Percentiles rank a stretch among this genome's conserved stretches.
Conservation (phyloP, 2,797 vertebrate genomes). For the Gastrophryne carolinensis region DNA sequence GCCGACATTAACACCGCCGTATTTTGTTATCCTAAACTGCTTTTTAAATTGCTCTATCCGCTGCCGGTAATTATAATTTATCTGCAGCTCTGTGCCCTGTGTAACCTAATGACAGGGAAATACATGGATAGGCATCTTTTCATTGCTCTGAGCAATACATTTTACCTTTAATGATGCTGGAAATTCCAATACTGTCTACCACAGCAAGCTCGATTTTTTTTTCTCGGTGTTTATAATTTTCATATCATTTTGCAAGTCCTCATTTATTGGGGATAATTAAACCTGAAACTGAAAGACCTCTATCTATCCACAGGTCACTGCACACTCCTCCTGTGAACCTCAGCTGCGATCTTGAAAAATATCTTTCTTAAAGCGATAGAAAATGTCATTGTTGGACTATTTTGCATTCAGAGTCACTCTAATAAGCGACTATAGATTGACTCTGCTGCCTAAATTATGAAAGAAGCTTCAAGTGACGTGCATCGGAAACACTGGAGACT, state of each 20-base stretch:
- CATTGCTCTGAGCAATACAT: slow-evolving; percentile 32
- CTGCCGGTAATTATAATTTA: slow-evolving; percentile 47
- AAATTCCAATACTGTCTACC: slow-evolving; percentile 33
- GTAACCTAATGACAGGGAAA: slow-evolving; percentile 41
- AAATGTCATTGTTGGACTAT: slow-evolving; percentile 47
- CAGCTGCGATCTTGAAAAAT: slow-evolving; percentile 48
- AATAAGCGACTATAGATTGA: slow-evolving; percentile 44
- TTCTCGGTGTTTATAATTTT: slow-evolving; percentile 55
- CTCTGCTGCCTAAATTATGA: slow-evolving; percentile 46
- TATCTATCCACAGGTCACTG: slow-evolving; percentile 49
- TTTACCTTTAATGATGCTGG: slow-evolving; percentile 9
- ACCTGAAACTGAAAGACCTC: slow-evolving; percentile 52
- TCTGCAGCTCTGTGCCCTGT: slow-evolving; percentile 29
- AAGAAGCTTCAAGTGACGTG: slow-evolving; percentile 50
- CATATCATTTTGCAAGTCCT: slow-evolving; percentile 43
- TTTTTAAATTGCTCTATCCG: slow-evolving; percentile 35
- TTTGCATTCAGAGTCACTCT: slow-evolving; percentile 41
- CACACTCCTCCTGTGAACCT: slow-evolving; percentile 48
- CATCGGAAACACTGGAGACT: slow-evolving; percentile 53
- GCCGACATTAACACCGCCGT: neutral
- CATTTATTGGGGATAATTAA: slow-evolving; percentile 48
- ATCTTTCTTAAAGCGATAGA: slow-evolving; percentile 50
- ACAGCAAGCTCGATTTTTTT: slow-evolving; percentile 27
- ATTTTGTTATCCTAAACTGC: slow-evolving; percentile 38
- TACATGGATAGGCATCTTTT: slow-evolving; percentile 41